Conservation (phyloP, 2,888 invertebrate species). For the Drosophila phalerata region DNA sequence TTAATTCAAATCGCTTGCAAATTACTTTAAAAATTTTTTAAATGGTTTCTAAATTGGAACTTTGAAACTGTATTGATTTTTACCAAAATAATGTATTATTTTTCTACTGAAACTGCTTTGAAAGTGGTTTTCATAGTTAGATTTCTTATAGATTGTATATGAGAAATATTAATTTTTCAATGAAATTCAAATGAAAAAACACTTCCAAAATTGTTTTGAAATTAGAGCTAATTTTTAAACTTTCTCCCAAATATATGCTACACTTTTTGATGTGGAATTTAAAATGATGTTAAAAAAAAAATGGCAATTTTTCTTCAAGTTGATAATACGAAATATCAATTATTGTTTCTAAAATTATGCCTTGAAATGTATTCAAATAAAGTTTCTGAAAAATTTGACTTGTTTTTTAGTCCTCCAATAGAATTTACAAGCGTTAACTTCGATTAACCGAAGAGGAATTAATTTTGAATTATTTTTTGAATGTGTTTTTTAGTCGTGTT, state of each 20-base stretch:
- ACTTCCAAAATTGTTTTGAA: no score
- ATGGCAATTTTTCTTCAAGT: no score
- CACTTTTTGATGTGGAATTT: neutral
- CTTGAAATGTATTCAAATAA: no score
- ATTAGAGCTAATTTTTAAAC: no score
- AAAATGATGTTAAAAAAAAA: no score
- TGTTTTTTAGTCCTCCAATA: no score
- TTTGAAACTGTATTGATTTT: neutral
- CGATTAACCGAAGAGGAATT: conserved; percentile 23
- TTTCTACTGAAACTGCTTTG: neutral
- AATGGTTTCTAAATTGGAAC: neutral
- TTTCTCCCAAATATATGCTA: neutral
- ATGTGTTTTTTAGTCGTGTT: conserved; percentile 25
- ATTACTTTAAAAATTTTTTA: neutral
- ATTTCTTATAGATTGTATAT: no score
- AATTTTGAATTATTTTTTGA: neutral
- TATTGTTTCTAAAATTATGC: no score
- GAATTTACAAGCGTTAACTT: conserved; percentile 18
- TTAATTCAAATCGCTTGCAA: conserved; percentile 7
- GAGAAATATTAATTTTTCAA: no score
- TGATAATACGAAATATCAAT: no score
- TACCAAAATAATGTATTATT: neutral
- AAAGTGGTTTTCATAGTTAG: neutral
- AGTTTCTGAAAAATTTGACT: neutral
- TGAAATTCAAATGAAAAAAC: no score